Evolutionary conservation across 2,113 vertebrate genomes (phyloP).

Genomic region (Bubo blakistoni): DNA sequence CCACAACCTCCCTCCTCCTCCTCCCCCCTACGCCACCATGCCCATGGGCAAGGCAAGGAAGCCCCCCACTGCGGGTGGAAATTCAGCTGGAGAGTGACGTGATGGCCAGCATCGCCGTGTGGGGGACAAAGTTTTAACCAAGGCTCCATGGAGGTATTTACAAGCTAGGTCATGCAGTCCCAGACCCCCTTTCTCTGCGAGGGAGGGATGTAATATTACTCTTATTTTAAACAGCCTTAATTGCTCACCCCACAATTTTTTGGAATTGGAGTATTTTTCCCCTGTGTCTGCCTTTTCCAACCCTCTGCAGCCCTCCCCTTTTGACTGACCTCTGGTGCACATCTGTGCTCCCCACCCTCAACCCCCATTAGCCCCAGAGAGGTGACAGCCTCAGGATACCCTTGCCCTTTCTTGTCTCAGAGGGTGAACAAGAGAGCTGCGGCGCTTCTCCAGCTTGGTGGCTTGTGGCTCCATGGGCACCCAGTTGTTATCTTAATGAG

Average conservation of each 20-base stretch:
- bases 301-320: not conserved
- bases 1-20: not conserved
- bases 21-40: too few relatives aligned
- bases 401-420: not conserved
- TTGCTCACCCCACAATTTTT: not conserved
- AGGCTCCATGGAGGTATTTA: not conserved
- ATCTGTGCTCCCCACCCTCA: not conserved
- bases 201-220: not conserved
- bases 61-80: not conserved
- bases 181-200: not conserved
- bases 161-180: not conserved
- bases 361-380: not conserved
- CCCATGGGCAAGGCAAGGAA: not conserved
- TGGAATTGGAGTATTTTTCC: not conserved
- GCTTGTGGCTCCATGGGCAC: not conserved
- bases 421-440: not conserved
- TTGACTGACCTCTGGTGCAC: not conserved
- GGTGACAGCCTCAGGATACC: not conserved
- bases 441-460: not conserved
- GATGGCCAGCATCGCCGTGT: fast-evolving
- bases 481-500: not conserved
- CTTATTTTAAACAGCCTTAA: not conserved
- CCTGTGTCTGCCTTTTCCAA: not conserved
- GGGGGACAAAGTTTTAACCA: not conserved
- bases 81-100: not conserved